Evolutionary conservation across 2,888 invertebrate genomes (phyloP), one percentile per base, ranked within the genome.

Genomic region (Drosophila paranaensis): DNA sequence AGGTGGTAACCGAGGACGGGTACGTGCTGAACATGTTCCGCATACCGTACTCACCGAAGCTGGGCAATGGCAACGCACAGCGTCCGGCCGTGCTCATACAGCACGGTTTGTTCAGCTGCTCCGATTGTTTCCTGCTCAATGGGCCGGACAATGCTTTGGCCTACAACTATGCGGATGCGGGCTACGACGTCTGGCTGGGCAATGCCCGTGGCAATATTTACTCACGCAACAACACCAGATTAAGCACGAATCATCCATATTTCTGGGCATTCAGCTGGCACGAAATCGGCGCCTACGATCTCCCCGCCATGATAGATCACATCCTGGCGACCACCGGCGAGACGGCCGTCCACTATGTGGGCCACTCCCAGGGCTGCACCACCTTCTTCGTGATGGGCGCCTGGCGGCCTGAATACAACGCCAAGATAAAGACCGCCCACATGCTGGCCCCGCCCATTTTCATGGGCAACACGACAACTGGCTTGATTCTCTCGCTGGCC

Each of bases 11-110:
- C 0, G 94, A 95, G 33, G 98, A 98, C 91, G 97, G 97, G 2
- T 98, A 97, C 91, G 94, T 97, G 51, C 93, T 98, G 53, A 95
- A 95, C 3, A 77, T 98, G 54, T 97, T 97, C 88, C 94, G 98
- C 72, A 97, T 98, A 86, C 96, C 97, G 0, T 74, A 91, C 56
- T 91, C 91, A 11, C 86, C 90, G n/a, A 86, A 79, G 51, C 74
- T 96, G 60, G 68, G 78, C 56, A 90, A 89, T 64, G 74, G 79
- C 60, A 74, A 74, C 61, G 91, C 93, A 69, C 84, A 82, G 73
- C 94, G 91, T 87, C 96, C 94, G 11, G 91, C 82, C 13, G 95
- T 95, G 61, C 93, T 97, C 73, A 91, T 97, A 42, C 97, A 97
- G 86, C 97, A 97, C 89, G 98, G 98, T 0, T 92, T 98, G 4